phyloP scores from a whole-genome alignment of 2,113 vertebrate genomes.

The Apteryx owenii region DNA sequence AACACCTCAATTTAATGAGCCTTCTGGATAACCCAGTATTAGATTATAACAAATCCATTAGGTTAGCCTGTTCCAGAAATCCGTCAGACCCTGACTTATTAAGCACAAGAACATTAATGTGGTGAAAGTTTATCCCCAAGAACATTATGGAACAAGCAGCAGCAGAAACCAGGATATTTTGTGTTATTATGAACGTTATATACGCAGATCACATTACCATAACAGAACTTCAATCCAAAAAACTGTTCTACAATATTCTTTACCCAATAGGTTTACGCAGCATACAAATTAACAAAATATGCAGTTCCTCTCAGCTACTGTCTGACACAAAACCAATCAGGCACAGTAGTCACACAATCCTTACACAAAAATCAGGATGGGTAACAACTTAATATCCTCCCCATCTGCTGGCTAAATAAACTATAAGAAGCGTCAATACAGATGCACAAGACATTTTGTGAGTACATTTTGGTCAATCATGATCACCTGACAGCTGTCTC shows the following conservation, averaged over 20 bases:
- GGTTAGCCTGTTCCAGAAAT: background rate
- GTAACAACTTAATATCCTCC: background rate
- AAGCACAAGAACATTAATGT: background rate
- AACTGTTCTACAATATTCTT: background rate
- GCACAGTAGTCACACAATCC: background rate
- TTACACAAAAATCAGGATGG: background rate
- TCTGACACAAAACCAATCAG: background rate
- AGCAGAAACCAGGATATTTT: background rate
- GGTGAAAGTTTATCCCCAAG: background rate
- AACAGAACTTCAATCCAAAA: background rate
- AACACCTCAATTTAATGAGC: background rate
- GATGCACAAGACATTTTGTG: background rate
- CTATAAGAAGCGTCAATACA: background rate
- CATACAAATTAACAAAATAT: accelerated
- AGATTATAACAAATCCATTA: background rate
- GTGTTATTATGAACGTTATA: background rate
- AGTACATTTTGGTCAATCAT: background rate
- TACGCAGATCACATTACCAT: background rate
- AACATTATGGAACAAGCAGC: background rate
- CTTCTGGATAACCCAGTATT: background rate
- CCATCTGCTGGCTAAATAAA: background rate
- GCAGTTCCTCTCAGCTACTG: background rate
- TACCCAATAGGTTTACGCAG: background rate
- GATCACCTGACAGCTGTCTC: background rate
- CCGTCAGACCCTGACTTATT: background rate